These are phyloP conservation scores for Austrofundulus limnaeus DNA, from an alignment of 2,113 vertebrate genomes.

Conservation along the genomic window DNA sequence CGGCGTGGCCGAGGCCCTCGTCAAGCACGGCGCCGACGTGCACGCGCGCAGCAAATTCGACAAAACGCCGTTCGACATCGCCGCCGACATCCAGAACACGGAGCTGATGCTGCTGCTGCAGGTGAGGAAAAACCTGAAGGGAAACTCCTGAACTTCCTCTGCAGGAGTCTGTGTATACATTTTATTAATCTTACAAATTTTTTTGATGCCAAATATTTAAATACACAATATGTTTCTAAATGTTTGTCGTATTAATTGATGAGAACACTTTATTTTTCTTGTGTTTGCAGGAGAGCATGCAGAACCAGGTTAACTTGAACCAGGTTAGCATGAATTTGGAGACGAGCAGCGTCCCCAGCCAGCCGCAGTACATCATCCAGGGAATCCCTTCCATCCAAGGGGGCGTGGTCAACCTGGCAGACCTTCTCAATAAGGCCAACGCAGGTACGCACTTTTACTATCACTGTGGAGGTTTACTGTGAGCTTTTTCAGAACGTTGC, in stretches of 20 bases:
- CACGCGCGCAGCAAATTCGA: constrained; percentile 90
- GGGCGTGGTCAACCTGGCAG: constrained; percentile 79
- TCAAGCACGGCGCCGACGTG: constrained; percentile 87
- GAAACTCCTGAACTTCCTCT: too few species aligned
- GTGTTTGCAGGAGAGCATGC: constrained; percentile 85
- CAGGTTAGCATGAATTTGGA: constrained; percentile 76
- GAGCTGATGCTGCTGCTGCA: constrained; percentile 88
- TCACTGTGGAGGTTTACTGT: too few species aligned
- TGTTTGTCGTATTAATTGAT: too few species aligned
- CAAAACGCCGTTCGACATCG: constrained; percentile 91
- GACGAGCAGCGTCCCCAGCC: constrained; percentile 51
- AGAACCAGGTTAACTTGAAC: constrained; percentile 80
- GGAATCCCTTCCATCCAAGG: constrained; percentile 68
- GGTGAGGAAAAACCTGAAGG: constrained; percentile 65
- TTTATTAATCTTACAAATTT: too few species aligned
- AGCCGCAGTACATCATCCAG: constrained; percentile 84
- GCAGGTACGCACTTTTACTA: constrained; percentile 65
- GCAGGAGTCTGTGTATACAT: background rate
- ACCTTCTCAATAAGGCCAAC: constrained; percentile 80
- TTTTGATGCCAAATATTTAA: too few species aligned
- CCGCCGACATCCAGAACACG: constrained; percentile 85
- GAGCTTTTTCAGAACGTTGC: too few species aligned
- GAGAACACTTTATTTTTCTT: background rate
- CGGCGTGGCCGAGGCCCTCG: constrained; percentile 82
- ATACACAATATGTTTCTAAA: too few species aligned